These are phyloP conservation scores for Mellivora capensis DNA, from an alignment of 2,113 vertebrate species.

Conservation along the genomic window DNA sequence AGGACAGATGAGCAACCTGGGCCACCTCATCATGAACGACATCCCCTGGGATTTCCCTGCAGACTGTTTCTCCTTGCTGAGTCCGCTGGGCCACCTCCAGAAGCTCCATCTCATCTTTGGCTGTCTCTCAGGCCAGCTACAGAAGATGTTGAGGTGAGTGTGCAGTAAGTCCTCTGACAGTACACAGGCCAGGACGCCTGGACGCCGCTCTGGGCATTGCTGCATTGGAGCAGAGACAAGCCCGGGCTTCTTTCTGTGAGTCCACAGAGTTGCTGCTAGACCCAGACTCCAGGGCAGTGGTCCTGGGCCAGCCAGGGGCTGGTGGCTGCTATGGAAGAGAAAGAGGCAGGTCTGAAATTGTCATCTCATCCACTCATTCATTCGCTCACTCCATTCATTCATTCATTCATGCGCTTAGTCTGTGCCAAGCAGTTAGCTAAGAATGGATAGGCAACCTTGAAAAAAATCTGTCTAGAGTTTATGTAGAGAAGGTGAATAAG, in stretches of 20 bases:
- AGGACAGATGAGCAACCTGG: conserved; percentile 80
- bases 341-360: not conserved
- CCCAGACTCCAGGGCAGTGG: not conserved
- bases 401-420: not conserved
- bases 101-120: conserved; percentile 88
- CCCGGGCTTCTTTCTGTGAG: not conserved
- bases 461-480: not conserved
- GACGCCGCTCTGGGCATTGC: not conserved
- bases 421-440: not conserved
- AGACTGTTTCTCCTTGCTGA: conserved; percentile 82
- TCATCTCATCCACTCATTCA: not conserved
- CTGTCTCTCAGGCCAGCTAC: conserved; percentile 85
- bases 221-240: not conserved
- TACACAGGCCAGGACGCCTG: not conserved
- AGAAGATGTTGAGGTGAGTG: conserved; percentile 86
- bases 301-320: not conserved
- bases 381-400: not conserved
- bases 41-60: conserved; percentile 86
- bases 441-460: not conserved
- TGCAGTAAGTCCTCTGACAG: not conserved
- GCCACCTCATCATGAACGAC: conserved; percentile 88
- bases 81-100: conserved; percentile 77
- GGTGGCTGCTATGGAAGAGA: not conserved
- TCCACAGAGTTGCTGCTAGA: not conserved
- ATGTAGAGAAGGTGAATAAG: not conserved